Percentiles rank a stretch among this genome's conserved stretches.
These are phyloP conservation scores for Phenganax stokvisi DNA, from an alignment of 92 coral and sea anemone genomes.

Conservation along the genomic window DNA sequence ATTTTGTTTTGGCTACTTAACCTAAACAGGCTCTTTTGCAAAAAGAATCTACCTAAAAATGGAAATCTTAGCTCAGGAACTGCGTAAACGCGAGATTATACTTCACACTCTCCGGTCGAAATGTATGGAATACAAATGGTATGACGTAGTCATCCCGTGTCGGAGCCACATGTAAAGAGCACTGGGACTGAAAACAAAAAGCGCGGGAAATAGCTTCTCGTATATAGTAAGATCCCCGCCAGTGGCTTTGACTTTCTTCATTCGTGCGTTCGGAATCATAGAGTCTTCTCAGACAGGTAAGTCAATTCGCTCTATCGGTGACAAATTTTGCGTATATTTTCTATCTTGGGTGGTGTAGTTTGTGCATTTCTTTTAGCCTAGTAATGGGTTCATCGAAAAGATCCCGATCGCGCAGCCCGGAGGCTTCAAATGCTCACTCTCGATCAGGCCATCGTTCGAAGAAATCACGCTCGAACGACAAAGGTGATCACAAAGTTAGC, in stretches of 20 bases:
- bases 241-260: not conserved
- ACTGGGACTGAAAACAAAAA: not conserved
- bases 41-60: no score
- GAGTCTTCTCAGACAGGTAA: no score
- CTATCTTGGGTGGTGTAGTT: no score
- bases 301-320: no score
- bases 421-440: not conserved
- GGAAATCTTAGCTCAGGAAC: no score
- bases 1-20: no score
- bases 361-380: no score
- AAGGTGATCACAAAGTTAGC: not conserved
- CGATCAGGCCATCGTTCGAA: not conserved
- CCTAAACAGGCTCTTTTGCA: no score
- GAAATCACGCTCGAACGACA: constrained; percentile 1
- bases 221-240: not conserved
- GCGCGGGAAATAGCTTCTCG: not conserved
- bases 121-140: not conserved
- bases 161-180: not conserved
- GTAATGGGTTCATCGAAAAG: not conserved
- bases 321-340: no score
- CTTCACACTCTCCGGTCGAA: constrained; percentile 3
- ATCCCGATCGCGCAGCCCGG: not conserved
- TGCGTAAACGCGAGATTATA: no score
- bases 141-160: not conserved
- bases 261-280: no score